Evolutionary conservation across 2,797 vertebrate genomes (phyloP).

Genomic region (Synaphobranchus kaupii): DNA sequence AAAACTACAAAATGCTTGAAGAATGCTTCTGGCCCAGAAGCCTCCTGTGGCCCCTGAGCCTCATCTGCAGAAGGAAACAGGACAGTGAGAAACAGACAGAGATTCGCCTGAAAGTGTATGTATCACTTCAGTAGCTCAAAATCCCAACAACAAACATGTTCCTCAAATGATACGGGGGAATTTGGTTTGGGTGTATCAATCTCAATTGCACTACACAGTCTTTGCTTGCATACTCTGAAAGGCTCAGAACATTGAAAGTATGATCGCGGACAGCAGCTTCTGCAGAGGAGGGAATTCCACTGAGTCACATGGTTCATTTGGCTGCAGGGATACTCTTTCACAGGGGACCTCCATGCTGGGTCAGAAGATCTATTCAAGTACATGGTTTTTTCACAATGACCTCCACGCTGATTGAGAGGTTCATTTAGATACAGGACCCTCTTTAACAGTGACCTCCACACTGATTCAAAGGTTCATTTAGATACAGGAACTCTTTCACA

Average conservation of each 20-base stretch:
- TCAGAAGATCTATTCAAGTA: too few species aligned
- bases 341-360: too few species aligned
- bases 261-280: too few species aligned
- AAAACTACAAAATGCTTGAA: background rate
- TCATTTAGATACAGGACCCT: background rate
- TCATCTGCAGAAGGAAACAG: constrained; percentile 3
- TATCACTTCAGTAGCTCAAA: background rate
- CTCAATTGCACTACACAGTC: too few species aligned
- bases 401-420: background rate
- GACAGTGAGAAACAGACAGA: background rate
- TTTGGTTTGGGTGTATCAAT: too few species aligned
- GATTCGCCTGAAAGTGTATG: background rate
- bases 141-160: background rate
- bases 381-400: too few species aligned
- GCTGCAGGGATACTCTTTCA: too few species aligned
- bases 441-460: too few species aligned
- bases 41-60: background rate
- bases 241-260: too few species aligned
- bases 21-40: background rate
- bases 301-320: too few species aligned
- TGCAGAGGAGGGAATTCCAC: too few species aligned
- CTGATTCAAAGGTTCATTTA: background rate
- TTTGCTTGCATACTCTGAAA: too few species aligned
- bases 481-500: background rate
- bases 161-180: background rate